Evolutionary conservation across 2,888 invertebrate species (phyloP).

Genomic region (Volucella zonaria): DNA sequence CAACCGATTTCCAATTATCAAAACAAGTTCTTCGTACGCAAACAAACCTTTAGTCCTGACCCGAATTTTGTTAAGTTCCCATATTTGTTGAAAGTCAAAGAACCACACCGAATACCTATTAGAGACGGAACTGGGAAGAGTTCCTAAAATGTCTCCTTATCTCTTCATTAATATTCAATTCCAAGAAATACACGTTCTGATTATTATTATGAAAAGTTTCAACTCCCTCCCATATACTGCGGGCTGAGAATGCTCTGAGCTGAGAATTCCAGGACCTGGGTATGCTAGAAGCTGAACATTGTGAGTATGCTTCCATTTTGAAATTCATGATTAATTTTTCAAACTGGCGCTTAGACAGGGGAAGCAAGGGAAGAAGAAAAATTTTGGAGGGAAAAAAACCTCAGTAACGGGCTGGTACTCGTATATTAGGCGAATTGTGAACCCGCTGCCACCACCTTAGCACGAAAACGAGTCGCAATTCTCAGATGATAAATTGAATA

Average conservation of each 20-base stretch:
- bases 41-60: slow-evolving; percentile 29
- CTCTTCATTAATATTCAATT: slow-evolving; percentile 49
- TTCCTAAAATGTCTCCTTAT: slow-evolving; percentile 29
- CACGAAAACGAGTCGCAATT: slow-evolving; percentile 49
- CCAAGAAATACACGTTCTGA: slow-evolving; percentile 19
- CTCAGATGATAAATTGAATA: slow-evolving; percentile 70
- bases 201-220: slow-evolving; percentile 44
- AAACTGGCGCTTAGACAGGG: neutral
- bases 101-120: neutral
- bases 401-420: slow-evolving; percentile 28
- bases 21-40: slow-evolving; percentile 30
- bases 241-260: too few relatives aligned
- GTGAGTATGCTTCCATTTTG: slow-evolving; percentile 31
- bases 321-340: slow-evolving; percentile 65
- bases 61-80: slow-evolving; percentile 15
- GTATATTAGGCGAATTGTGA: slow-evolving; percentile 12
- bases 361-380: slow-evolving; percentile 23
- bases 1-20: slow-evolving; percentile 56
- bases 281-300: neutral
- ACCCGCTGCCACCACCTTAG: slow-evolving; percentile 36
- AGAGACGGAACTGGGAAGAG: neutral
- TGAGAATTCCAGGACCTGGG: too few relatives aligned
- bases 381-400: slow-evolving; percentile 23
- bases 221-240: neutral
- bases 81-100: neutral